Evolutionary conservation across 1,140 invertebrate species (phyloP), one percentile per base, ranked within the genome.

Genomic region (Telenomus remus): DNA sequence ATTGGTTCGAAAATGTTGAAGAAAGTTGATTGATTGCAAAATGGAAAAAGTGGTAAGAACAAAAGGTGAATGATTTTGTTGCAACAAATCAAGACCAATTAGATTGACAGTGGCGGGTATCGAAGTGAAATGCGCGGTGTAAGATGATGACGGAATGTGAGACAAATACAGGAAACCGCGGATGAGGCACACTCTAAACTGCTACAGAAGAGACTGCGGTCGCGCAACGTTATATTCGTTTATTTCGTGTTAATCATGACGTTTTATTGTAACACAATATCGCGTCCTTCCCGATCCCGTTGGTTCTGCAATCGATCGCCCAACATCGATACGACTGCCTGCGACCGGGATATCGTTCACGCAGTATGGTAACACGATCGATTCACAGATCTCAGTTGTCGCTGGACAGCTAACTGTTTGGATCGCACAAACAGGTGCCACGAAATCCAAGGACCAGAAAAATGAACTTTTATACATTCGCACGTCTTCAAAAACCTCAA

Each of bases 201-300:
- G 82, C 81, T 86, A 81, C 78, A 83, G 84, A 85, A 84, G 78
- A 85, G 80, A 78, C 80, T 87, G 85, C 80, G 86, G 86, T 88
- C 71, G 63, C 76, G 71, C 81, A 72, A 82, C 80, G 81, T 88
- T 87, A 86, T 87, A 87, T 87, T 85, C 86, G 81, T 88, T 87
- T 87, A 88, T 85, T 86, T 86, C 85, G 81, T 83, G 84, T 87
- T 88, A 88, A 88, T 87, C 86, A 87, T 87, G 84, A 84, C 85
- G 84, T 86, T 87, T 88, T 88, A 87, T 85, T 78, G 86, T 85
- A 87, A 88, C 78, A 69, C 78, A 76, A 87, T 85, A 77, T 68
- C 81, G 74, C 80, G 81, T 80, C 80, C 79, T 81, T 84, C 78
- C 77, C 79, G 63, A 76, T 55, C 64, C 81, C 70, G 65, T 84